Evolutionary conservation across 2,113 vertebrate genomes (phyloP).

Genomic region (Malurus alboscapulatus): DNA sequence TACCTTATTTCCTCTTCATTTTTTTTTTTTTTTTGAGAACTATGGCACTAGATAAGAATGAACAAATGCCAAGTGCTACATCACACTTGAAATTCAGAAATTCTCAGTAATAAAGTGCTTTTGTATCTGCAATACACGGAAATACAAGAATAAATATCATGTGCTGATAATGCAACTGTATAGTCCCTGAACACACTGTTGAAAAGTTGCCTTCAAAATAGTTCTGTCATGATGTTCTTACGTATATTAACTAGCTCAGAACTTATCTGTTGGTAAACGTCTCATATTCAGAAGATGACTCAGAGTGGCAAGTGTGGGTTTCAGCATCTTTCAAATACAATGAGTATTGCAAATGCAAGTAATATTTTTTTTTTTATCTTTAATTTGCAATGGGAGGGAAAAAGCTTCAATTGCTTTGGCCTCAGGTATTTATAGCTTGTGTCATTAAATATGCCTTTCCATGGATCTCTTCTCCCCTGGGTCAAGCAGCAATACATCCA

Average conservation of each 20-base stretch:
- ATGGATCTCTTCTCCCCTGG: not conserved
- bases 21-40: not conserved
- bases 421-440: not conserved
- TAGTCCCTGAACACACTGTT: not conserved
- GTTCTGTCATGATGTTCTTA: not conserved
- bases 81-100: not conserved
- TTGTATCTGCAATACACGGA: not conserved
- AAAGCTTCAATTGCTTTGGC: not conserved
- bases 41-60: not conserved
- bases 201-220: not conserved
- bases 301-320: not conserved
- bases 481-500: not conserved
- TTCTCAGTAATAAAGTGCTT: not conserved
- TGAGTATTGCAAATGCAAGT: not conserved
- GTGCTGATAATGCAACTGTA: not conserved
- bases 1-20: not conserved
- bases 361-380: not conserved
- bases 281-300: not conserved
- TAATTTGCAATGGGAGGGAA: not conserved
- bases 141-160: not conserved
- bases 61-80: not conserved
- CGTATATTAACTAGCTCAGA: not conserved
- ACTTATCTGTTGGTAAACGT: not conserved
- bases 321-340: conserved; percentile 33
- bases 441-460: not conserved